Conservation (phyloP, 2,888 invertebrate species). For the Artemia sinica region DNA sequence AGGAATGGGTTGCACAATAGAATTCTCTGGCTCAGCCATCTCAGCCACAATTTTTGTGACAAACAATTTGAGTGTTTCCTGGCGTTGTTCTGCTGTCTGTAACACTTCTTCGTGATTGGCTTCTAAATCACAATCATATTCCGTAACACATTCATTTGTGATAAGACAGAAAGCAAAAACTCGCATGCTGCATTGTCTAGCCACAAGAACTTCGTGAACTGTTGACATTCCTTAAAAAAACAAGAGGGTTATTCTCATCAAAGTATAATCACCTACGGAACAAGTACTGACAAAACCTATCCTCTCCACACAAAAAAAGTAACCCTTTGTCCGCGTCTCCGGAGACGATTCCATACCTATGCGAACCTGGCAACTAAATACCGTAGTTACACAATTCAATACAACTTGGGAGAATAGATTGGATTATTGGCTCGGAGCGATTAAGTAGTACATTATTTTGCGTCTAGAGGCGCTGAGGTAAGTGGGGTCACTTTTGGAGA, state of each 20-base stretch:
- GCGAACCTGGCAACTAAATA: no score
- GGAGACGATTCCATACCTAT: no score
- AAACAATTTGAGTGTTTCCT: conserved; percentile 21
- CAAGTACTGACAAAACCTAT: no score
- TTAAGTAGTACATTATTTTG: no score
- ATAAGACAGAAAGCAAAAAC: conserved; percentile 38
- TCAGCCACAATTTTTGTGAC: conserved; percentile 17
- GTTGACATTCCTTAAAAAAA: conserved; percentile 38
- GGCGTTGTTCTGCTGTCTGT: conserved; percentile 22
- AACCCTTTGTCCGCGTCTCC: no score
- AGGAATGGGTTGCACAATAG: conserved; percentile 8
- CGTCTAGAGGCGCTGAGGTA: no score
- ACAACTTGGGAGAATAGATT: no score
- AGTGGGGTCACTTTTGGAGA: no score
- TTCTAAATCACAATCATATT: conserved; percentile 30
- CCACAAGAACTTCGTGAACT: conserved; percentile 37
- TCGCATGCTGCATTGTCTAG: conserved; percentile 34
- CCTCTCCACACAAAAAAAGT: no score
- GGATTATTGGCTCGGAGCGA: no score
- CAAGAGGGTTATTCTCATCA: neutral
- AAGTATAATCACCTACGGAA: no score
- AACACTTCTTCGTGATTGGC: conserved; percentile 34
- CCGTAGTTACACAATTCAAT: no score
- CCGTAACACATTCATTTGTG: conserved; percentile 35
- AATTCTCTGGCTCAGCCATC: conserved; percentile 12